Percentiles rank a stretch among this genome's conserved stretches.
Conservation (phyloP, 2,113 vertebrate species). For the Anarhynchus alexandrinus region DNA sequence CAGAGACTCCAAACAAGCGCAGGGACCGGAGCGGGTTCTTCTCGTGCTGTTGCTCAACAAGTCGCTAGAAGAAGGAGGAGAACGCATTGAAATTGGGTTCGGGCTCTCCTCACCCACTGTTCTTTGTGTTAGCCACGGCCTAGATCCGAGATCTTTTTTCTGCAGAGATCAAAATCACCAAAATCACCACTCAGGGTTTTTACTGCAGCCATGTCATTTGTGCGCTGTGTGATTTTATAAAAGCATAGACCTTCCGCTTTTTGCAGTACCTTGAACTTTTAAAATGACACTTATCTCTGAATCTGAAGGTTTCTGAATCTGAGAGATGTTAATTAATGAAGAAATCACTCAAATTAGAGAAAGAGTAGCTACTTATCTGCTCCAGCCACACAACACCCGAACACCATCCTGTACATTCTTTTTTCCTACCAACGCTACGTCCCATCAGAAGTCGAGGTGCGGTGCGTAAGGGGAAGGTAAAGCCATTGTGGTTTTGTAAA, state of each 20-base stretch:
- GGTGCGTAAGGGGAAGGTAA: too few species aligned
- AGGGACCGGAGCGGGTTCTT: neutral
- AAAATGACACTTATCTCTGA: neutral
- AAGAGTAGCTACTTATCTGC: neutral
- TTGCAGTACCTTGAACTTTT: neutral
- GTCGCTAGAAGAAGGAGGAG: neutral
- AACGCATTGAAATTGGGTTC: neutral
- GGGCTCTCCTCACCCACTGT: neutral
- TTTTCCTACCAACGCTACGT: neutral
- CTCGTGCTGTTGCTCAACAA: neutral
- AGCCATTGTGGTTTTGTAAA: too few species aligned
- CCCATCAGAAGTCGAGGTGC: too few species aligned
- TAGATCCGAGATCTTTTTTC: neutral
- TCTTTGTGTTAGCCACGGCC: neutral
- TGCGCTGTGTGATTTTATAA: neutral
- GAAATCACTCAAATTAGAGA: neutral
- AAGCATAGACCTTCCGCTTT: neutral
- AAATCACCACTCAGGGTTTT: neutral
- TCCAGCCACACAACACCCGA: neutral
- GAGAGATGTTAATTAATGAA: neutral
- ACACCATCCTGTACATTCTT: neutral
- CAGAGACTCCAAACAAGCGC: neutral
- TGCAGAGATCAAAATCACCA: neutral
- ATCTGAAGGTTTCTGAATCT: neutral
- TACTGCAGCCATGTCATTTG: neutral